Percentiles rank a stretch among this genome's conserved stretches.
phyloP scores from a whole-genome alignment of 2,797 vertebrate species.

The Diplodus puntazzo region DNA sequence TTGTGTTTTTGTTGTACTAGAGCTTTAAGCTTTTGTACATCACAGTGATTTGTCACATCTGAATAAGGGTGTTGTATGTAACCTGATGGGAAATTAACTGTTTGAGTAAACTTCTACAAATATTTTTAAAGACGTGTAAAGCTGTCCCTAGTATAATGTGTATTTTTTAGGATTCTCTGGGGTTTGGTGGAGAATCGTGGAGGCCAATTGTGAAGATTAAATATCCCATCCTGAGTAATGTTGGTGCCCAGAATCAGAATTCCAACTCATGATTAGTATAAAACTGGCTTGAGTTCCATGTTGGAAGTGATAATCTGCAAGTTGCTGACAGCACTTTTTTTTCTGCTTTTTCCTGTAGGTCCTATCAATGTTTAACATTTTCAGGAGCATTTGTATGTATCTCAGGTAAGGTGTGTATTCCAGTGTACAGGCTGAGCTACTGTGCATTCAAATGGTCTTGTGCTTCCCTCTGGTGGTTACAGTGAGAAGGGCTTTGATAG shows the following conservation, averaged over 20 bases:
- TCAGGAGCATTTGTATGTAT: not conserved
- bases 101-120: not conserved
- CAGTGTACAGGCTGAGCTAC: not conserved
- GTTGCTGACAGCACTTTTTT: no score
- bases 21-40: not conserved
- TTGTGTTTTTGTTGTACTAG: not conserved
- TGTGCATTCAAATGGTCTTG: constrained; percentile 18
- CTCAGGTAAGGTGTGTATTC: not conserved
- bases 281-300: not conserved
- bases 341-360: not conserved
- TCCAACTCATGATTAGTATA: not conserved
- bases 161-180: not conserved
- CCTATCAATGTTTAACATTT: not conserved
- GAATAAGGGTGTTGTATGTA: not conserved
- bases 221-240: not conserved
- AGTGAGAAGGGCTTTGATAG: not conserved
- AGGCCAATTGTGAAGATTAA: not conserved
- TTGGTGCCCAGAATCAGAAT: not conserved
- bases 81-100: not conserved
- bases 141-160: not conserved
- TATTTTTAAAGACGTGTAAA: not conserved
- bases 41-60: not conserved
- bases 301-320: not conserved
- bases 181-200: not conserved
- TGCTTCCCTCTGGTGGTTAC: constrained; percentile 60